phyloP scores from a whole-genome alignment of 2,888 invertebrate species.

The Alcis repandata region DNA sequence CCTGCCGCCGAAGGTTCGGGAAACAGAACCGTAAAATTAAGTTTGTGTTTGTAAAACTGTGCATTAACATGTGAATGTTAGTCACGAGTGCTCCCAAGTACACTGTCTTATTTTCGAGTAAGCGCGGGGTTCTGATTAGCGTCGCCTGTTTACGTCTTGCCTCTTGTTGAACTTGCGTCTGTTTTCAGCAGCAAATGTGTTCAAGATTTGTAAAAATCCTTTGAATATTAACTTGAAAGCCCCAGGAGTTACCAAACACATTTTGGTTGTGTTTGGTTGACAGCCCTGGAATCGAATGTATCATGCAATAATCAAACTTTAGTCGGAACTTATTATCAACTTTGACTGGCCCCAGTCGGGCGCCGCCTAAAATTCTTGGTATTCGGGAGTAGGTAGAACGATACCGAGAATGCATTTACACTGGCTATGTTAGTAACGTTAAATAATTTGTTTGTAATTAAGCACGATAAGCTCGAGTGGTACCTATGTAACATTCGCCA shows the following conservation, averaged over 20 bases:
- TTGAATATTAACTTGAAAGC: no score
- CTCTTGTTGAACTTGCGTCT: conserved; percentile 28
- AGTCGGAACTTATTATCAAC: conserved; percentile 13
- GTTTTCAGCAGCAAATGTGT: no score
- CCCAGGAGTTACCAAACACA: no score
- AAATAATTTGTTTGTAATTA: conserved; percentile 58
- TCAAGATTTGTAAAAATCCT: no score
- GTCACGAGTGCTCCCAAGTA: conserved; percentile 54
- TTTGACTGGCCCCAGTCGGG: conserved; percentile 1
- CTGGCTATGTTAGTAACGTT: conserved; percentile 7
- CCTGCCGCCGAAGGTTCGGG: conserved; percentile 13
- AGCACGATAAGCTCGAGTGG: conserved; percentile 54
- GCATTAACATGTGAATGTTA: conserved; percentile 58
- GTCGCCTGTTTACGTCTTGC: conserved; percentile 48
- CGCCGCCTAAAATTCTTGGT: conserved; percentile 19
- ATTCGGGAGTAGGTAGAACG: conserved; percentile 12
- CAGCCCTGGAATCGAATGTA: background rate
- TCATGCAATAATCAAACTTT: conserved; percentile 4
- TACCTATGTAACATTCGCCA: conserved; percentile 46
- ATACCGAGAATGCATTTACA: conserved; percentile 9
- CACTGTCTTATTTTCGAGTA: conserved; percentile 55
- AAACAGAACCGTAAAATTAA: conserved; percentile 45
- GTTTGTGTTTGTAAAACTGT: conserved; percentile 52
- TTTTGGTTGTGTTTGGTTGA: no score
- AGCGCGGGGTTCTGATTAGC: conserved; percentile 57